These are phyloP conservation scores for Meriones unguiculatus DNA, from an alignment of 2,113 vertebrate species.

Conservation along the genomic window DNA sequence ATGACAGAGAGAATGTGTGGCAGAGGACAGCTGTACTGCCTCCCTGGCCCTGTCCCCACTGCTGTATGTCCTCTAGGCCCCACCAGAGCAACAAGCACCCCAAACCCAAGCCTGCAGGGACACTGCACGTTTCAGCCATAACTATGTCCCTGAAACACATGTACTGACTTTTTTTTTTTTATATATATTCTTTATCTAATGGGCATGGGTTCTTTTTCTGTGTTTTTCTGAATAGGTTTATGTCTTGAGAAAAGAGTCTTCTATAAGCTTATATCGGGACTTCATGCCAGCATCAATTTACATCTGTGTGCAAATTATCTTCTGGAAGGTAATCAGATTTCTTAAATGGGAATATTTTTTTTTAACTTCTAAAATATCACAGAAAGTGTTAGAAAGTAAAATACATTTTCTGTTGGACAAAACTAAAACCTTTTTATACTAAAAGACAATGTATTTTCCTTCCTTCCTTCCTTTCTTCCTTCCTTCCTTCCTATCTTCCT, in stretches of 20 bases:
- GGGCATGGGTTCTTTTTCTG: slow-evolving; percentile 30
- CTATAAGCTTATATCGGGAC: slow-evolving; percentile 97
- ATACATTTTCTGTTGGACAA: neutral
- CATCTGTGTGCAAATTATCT: slow-evolving; percentile 96
- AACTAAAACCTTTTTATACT: neutral
- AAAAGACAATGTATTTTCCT: neutral
- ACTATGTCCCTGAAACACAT: neutral
- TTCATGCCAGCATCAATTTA: slow-evolving; percentile 98
- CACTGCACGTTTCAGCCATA: neutral
- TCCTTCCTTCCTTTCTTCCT: no score
- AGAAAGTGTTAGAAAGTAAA: neutral
- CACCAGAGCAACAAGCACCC: neutral
- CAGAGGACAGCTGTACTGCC: neutral
- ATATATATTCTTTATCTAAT: neutral
- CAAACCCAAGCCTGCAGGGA: neutral
- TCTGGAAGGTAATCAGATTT: slow-evolving; percentile 91
- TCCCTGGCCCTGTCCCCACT: no score
- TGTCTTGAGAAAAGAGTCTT: slow-evolving; percentile 98
- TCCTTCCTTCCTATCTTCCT: no score
- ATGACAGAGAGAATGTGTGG: neutral
- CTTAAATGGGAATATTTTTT: neutral
- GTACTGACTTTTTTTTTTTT: neutral
- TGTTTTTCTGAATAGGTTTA: slow-evolving; percentile 88
- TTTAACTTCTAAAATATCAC: neutral
- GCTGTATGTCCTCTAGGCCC: neutral